Evolutionary conservation across 1,140 invertebrate genomes (phyloP).

Genomic region (Brachionus koreanus): DNA sequence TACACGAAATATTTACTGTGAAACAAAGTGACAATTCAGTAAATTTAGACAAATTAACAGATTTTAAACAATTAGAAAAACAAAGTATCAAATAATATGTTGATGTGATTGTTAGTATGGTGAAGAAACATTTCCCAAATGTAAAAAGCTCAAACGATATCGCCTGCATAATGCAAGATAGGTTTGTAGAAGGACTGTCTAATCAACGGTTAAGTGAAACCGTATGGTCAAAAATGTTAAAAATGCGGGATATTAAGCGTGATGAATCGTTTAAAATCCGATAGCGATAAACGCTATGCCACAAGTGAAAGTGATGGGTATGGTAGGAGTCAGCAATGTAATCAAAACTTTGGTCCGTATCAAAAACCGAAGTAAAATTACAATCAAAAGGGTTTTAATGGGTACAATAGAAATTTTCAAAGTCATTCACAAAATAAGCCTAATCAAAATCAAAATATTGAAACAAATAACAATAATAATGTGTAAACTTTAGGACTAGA

Average conservation of each 20-base stretch:
- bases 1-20: neutral
- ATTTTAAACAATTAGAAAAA: neutral
- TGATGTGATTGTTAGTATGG: neutral
- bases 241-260: neutral
- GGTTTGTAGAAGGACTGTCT: neutral
- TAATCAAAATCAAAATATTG: too few relatives aligned
- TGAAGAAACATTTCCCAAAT: neutral
- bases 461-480: too few relatives aligned
- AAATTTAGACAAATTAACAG: neutral
- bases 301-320: too few relatives aligned
- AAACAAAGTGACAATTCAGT: neutral
- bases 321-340: too few relatives aligned
- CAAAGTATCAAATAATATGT: neutral
- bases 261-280: neutral
- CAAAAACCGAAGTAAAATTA: too few relatives aligned
- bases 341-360: too few relatives aligned
- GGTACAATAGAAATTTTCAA: too few relatives aligned
- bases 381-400: too few relatives aligned
- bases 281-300: too few relatives aligned
- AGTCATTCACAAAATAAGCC: too few relatives aligned
- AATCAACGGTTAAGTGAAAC: neutral
- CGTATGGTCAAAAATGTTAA: neutral
- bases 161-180: neutral
- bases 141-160: neutral
- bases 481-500: too few relatives aligned